Percentiles rank a stretch among this genome's conserved stretches.
Evolutionary conservation across 2,888 invertebrate species (phyloP).

Genomic region (Lithophane semibrunnea): DNA sequence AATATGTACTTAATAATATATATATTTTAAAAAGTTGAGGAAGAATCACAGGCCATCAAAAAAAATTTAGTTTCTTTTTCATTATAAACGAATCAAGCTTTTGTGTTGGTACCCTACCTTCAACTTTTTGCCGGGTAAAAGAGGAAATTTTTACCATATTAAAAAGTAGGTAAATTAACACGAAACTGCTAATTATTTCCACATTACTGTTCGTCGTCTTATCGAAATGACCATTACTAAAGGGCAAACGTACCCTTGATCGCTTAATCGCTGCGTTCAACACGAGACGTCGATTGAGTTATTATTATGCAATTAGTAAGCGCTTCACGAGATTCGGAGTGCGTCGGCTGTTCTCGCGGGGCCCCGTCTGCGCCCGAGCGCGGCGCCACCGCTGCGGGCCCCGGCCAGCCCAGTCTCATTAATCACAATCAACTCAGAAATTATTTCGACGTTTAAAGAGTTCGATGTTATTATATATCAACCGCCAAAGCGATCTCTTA

Average conservation of each 20-base stretch:
- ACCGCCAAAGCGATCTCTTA: constrained; percentile 77
- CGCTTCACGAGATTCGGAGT: constrained; percentile 75
- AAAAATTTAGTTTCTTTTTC: neutral
- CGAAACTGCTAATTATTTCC: constrained; percentile 60
- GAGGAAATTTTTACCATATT: constrained; percentile 33
- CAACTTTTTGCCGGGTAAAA: constrained; percentile 10
- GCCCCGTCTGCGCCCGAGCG: constrained; percentile 43
- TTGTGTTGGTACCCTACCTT: neutral
- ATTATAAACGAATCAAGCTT: constrained; percentile 24
- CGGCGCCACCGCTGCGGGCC: constrained; percentile 81
- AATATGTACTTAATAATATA: too few relatives aligned
- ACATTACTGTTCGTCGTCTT: constrained; percentile 54
- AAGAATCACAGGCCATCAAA: neutral
- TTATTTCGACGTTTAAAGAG: constrained; percentile 88
- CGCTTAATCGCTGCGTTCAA: constrained; percentile 75
- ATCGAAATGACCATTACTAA: constrained; percentile 57
- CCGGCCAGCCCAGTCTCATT: constrained; percentile 81
- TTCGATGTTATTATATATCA: constrained; percentile 83
- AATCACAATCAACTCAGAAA: constrained; percentile 89
- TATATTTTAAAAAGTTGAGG: too few relatives aligned
- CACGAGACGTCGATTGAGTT: constrained; percentile 85
- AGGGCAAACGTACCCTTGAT: constrained; percentile 64
- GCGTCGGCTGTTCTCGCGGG: constrained; percentile 58
- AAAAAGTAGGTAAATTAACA: constrained; percentile 34
- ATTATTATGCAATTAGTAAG: constrained; percentile 88